phyloP scores from a whole-genome alignment of 2,888 invertebrate species.

The Hydraecia micacea region DNA sequence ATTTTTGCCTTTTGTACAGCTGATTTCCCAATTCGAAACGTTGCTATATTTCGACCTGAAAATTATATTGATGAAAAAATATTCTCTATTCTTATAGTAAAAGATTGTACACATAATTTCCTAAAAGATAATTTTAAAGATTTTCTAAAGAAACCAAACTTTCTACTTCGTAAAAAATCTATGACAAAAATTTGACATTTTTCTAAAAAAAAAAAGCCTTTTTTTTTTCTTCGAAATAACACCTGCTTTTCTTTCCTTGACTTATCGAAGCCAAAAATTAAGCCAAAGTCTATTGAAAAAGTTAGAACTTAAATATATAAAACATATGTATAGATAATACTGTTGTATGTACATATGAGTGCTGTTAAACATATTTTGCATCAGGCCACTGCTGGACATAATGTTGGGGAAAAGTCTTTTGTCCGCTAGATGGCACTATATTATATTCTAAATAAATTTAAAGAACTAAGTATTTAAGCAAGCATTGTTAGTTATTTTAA shows the following conservation, averaged over 20 bases:
- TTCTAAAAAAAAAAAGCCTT: background rate
- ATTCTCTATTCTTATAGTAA: conserved; percentile 80
- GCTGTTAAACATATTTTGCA: conserved; percentile 65
- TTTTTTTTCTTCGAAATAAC: conserved; percentile 14
- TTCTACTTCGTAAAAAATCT: conserved; percentile 61
- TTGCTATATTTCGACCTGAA: conserved; percentile 55
- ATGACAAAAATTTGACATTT: conserved; percentile 46
- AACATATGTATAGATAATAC: conserved; percentile 64
- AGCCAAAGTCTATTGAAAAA: conserved; percentile 85
- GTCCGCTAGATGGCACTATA: conserved; percentile 45
- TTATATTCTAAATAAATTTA: conserved; percentile 55
- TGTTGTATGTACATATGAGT: conserved; percentile 61
- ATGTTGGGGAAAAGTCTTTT: conserved; percentile 49
- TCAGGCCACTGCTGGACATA: conserved; percentile 61
- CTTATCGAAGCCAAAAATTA: conserved; percentile 85
- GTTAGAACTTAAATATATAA: conserved; percentile 66
- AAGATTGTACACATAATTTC: conserved; percentile 78
- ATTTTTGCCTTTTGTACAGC: background rate
- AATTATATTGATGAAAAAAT: conserved; percentile 64
- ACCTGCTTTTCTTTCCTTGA: conserved; percentile 70
- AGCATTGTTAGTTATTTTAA: conserved; percentile 33
- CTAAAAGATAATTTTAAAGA: conserved; percentile 67
- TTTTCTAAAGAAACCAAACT: conserved; percentile 66
- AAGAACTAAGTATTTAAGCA: conserved; percentile 28
- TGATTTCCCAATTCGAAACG: background rate